phyloP scores from a whole-genome alignment of 1,140 invertebrate genomes.

The Drosophila sechellia region DNA sequence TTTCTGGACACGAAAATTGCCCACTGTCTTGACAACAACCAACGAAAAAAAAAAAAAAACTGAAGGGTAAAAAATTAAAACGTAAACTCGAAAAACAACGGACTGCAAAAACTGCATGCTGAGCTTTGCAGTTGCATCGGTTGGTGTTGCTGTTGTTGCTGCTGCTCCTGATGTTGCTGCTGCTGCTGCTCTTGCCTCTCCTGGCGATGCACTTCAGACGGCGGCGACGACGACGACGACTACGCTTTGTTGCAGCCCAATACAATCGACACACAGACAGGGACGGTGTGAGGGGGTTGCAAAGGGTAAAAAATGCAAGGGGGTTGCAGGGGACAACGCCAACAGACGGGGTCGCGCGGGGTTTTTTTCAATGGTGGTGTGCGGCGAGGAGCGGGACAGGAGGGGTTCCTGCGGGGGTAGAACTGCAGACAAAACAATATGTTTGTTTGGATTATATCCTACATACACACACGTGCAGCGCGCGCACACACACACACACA shows the following conservation, averaged over 20 bases:
- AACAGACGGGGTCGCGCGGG: conserved; percentile 33
- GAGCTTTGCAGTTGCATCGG: conserved; percentile 48
- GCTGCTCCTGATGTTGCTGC: conserved; percentile 14
- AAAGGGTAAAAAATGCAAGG: conserved; percentile 13
- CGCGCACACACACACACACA: conserved; percentile 6
- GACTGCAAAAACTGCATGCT: conserved; percentile 65
- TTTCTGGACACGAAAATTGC: conserved; percentile 36
- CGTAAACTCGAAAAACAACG: conserved; percentile 29
- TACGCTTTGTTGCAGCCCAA: conserved; percentile 61
- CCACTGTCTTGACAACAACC: conserved; percentile 25
- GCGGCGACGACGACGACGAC: conserved; percentile 54
- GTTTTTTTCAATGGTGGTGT: conserved; percentile 7
- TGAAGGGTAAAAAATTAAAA: conserved; percentile 24
- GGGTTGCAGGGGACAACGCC: conserved; percentile 9
- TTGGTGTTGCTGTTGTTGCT: conserved; percentile 22
- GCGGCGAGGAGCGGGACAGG: conserved; percentile 14
- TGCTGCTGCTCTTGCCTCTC: conserved; percentile 51
- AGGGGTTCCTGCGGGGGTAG: conserved; percentile 11
- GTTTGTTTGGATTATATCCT: conserved; percentile 80
- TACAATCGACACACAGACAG: conserved; percentile 75
- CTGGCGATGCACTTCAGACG: conserved; percentile 72
- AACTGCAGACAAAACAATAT: conserved; percentile 79
- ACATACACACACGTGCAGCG: conserved; percentile 22
- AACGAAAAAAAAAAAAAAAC: conserved; percentile 12
- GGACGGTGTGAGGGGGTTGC: conserved; percentile 31